A percentile compares a stretch with the other conserved stretches of the same genome.
These are phyloP conservation scores for Leptodactylus fuscus DNA, from an alignment of 2,113 vertebrate genomes.

Conservation along the genomic window DNA sequence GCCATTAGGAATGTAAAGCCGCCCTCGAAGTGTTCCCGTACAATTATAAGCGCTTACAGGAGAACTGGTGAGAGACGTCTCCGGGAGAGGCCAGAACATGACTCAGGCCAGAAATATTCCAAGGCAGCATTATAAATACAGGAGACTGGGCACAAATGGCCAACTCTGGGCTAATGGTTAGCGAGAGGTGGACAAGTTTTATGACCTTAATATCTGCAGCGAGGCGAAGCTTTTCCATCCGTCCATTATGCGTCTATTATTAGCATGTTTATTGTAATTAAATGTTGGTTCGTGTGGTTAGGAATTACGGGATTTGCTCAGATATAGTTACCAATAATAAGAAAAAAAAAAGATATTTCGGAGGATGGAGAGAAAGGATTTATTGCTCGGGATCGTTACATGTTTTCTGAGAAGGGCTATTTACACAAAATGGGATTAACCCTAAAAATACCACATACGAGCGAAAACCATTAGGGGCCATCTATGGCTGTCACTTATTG, in stretches of 20 bases:
- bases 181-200: constrained; percentile 56
- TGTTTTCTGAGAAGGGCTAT: constrained; percentile 36
- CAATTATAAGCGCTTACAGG: constrained; percentile 19
- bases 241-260: constrained; percentile 49
- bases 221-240: constrained; percentile 35
- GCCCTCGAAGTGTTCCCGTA: not conserved
- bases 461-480: not conserved
- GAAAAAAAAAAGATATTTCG: constrained; percentile 40
- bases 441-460: not conserved
- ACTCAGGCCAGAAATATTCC: constrained; percentile 47
- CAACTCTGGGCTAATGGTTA: constrained; percentile 48
- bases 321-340: constrained; percentile 55
- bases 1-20: constrained; percentile 21
- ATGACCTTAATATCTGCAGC: constrained; percentile 45
- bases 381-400: constrained; percentile 29
- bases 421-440: constrained; percentile 14
- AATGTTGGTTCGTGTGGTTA: constrained; percentile 49
- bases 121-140: constrained; percentile 41
- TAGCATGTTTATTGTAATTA: constrained; percentile 59
- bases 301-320: constrained; percentile 56
- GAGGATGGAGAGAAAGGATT: constrained; percentile 44
- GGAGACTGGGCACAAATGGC: constrained; percentile 23
- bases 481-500: not conserved
- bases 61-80: not conserved
- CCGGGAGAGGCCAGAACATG: constrained; percentile 4